Conservation (phyloP, 2,888 invertebrate genomes). For the Sminthurides aquaticus region DNA sequence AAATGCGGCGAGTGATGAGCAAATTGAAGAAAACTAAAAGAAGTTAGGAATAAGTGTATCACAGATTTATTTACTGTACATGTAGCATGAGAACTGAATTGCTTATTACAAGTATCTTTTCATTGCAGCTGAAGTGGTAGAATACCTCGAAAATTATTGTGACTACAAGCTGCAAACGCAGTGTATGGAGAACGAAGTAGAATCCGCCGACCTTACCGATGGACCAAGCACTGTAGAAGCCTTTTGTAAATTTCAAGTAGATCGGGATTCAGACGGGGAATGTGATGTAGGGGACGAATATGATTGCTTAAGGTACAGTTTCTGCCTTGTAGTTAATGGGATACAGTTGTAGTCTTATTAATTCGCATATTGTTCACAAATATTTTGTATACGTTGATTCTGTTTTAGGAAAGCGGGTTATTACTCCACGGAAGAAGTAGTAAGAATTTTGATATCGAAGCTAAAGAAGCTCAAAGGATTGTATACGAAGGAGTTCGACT, state of each 20-base stretch:
- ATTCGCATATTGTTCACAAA: too few species aligned
- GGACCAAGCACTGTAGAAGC: constrained; percentile 1
- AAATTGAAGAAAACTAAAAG: constrained; percentile 10
- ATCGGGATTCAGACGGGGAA: constrained; percentile 14
- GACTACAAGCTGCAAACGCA: constrained; percentile 15
- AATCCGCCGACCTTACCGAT: background rate
- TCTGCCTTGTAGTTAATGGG: background rate
- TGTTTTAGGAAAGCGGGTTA: constrained; percentile 17
- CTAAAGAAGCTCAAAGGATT: constrained; percentile 7
- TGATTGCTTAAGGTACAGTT: constrained; percentile 12
- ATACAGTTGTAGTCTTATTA: background rate
- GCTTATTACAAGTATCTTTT: background rate
- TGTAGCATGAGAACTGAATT: background rate
- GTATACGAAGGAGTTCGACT: constrained; percentile 18
- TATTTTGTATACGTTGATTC: background rate
- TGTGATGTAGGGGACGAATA: constrained; percentile 8
- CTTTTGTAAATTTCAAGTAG: constrained; percentile 13
- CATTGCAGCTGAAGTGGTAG: background rate
- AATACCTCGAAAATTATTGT: constrained; percentile 5
- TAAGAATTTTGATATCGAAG: constrained; percentile 13
- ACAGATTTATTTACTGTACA: background rate
- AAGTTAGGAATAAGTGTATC: constrained; percentile 4
- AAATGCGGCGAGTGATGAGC: constrained; percentile 5
- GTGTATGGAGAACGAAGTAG: constrained; percentile 16
- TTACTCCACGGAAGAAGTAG: constrained; percentile 21